These are phyloP conservation scores for Macrocentrus cingulum DNA, from an alignment of 1,140 invertebrate species.

Conservation along the genomic window DNA sequence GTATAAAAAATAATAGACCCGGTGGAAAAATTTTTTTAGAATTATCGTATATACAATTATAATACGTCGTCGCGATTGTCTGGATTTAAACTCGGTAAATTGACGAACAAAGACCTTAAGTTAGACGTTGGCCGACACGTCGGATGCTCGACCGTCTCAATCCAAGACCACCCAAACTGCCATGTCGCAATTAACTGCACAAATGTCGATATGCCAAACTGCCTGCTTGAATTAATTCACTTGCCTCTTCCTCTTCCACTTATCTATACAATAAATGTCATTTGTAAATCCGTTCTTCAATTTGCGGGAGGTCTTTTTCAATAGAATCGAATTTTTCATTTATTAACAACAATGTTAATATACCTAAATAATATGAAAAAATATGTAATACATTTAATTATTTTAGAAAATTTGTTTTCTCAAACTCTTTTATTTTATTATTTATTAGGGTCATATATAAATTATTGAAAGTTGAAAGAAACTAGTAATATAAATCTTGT, in stretches of 20 bases:
- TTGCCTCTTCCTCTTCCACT: constrained; percentile 12
- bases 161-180: constrained; percentile 12
- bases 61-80: background rate
- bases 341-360: no score
- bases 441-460: no score
- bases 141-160: background rate
- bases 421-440: no score
- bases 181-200: background rate
- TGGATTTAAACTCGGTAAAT: background rate
- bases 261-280: constrained; percentile 14
- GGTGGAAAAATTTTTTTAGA: no score
- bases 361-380: no score
- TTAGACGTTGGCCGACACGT: background rate
- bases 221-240: constrained; percentile 10
- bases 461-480: no score
- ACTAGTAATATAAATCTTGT: no score
- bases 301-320: constrained; percentile 3
- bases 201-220: background rate
- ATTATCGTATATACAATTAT: no score
- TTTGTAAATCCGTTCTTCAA: background rate
- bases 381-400: no score
- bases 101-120: background rate
- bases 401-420: no score
- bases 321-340: no score
- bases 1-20: no score